Conservation (phyloP, 37 sponge, comb jelly and placozoan genomes). For the Sycon ciliatum region DNA sequence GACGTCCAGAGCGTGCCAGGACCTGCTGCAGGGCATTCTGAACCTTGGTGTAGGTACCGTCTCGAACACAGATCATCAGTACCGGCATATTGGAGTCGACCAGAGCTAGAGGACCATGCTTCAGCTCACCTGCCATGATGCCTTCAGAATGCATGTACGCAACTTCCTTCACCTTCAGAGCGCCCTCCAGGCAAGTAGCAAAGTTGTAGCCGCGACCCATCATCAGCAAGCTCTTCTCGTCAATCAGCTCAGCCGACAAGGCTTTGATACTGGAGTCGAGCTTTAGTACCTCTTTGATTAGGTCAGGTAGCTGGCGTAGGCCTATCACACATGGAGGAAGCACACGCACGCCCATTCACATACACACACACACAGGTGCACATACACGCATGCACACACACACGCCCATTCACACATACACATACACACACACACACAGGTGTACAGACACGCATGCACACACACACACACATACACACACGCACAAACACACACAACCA, state of each 20-base stretch:
- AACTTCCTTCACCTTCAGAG: conserved; percentile 90
- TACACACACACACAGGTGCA: neutral
- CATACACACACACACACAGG: too few species aligned
- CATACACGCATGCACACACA: neutral
- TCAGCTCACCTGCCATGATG: conserved; percentile 92
- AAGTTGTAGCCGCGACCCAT: conserved; percentile 98
- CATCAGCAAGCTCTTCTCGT: conserved; percentile 86
- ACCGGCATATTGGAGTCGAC: conserved; percentile 96
- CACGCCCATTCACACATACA: neutral
- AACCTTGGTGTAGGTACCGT: conserved; percentile 82
- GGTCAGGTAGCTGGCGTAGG: conserved; percentile 24
- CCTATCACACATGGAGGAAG: neutral
- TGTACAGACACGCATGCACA: too few species aligned
- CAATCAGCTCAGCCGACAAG: conserved; percentile 66
- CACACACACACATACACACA: too few species aligned
- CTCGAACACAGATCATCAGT: conserved; percentile 82
- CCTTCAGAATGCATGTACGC: conserved; percentile 95
- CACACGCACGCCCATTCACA: neutral
- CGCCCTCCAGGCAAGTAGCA: conserved; percentile 98
- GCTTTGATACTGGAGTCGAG: conserved; percentile 55
- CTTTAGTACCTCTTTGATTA: conserved; percentile 67
- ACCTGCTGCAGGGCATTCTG: conserved; percentile 91
- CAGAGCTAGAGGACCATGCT: conserved; percentile 97
- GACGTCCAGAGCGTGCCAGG: conserved; percentile 58
- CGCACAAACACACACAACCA: too few species aligned